Conservation (phyloP, 2,797 vertebrate species). For the Neoniphon sammara region DNA sequence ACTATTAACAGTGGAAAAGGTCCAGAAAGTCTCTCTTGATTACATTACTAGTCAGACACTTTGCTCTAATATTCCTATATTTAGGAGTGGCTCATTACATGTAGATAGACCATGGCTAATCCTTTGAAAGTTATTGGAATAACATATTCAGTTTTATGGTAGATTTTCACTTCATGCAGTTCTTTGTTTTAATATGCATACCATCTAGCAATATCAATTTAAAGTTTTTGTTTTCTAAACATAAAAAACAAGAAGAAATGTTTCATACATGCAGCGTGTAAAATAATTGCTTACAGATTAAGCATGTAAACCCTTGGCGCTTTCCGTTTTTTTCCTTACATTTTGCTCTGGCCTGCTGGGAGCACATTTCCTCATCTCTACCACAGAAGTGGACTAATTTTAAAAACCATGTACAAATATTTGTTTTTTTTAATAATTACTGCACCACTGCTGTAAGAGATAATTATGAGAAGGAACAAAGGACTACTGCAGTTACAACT, state of each 20-base stretch:
- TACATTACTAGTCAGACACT: neutral
- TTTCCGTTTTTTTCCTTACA: neutral
- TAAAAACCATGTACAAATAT: neutral
- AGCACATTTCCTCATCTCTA: neutral
- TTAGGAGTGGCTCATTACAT: neutral
- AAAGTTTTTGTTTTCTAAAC: neutral
- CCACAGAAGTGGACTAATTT: neutral
- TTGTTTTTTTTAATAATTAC: constrained; percentile 10
- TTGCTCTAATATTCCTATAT: neutral
- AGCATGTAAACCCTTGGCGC: neutral
- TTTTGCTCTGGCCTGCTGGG: neutral
- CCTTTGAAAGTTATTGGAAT: neutral
- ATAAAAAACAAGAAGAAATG: neutral
- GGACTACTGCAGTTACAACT: neutral
- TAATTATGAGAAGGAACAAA: constrained; percentile 25
- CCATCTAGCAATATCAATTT: neutral
- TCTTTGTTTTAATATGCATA: neutral
- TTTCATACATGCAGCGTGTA: constrained; percentile 1
- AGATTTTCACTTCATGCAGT: neutral
- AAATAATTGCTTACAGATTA: constrained; percentile 8
- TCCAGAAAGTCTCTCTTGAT: constrained; percentile 8
- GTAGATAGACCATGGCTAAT: neutral
- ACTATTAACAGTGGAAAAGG: too few relatives aligned
- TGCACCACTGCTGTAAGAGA: neutral
- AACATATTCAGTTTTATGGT: neutral